Base-by-base conservation (phyloP, 2,888 invertebrate genomes). In the Morpho achilles region DNA sequence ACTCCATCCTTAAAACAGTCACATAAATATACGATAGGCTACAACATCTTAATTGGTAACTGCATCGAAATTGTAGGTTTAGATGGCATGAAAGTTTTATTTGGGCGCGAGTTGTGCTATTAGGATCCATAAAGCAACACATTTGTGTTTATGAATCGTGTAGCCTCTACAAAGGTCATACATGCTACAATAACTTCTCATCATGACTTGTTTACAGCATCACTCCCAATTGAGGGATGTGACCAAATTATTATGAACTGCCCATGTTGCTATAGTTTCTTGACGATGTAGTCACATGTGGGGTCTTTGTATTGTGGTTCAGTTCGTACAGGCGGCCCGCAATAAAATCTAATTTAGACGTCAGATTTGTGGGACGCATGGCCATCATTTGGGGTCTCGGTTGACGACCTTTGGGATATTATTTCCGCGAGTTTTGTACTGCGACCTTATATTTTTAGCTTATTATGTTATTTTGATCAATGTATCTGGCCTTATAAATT, bases 331-430 rank as follows among this genome's bases (percentile, higher is more conserved):
- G 87, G 85, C 88, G 87, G 78, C 79, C 78, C 73, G 87, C 82
- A 88, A 88, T 89, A 89, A 90, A 89, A 89, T 90, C 89, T 88
- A 90, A 90, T 90, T 89, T 90, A 89, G 87, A 87, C 87, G 81
- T 88, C 84, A 84, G 89, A 88, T 88, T 88, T 87, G 86, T 87
- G 81, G 80, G 82, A 76, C 72, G 82, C 75, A 73, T 71, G 75
- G 73, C 73, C 73, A 74, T 72, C 68, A 56, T 56, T 70, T 74
- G 75, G 80, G 82, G 83, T 79, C 76, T 75, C 84, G 88, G 88
- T 87, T 85, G 86, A 80, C 81, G 87, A 89, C 87, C 89, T 82
- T 76, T 64, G 62, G 53, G 64, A 42, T 23, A 59, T 32, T 32
- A 32, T 32, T 32, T 32, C 32, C 32, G 32, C 32, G 5, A 32